Evolutionary conservation across 2,888 invertebrate genomes (phyloP).

Genomic region (Scaptomyza cyrtandrae): DNA sequence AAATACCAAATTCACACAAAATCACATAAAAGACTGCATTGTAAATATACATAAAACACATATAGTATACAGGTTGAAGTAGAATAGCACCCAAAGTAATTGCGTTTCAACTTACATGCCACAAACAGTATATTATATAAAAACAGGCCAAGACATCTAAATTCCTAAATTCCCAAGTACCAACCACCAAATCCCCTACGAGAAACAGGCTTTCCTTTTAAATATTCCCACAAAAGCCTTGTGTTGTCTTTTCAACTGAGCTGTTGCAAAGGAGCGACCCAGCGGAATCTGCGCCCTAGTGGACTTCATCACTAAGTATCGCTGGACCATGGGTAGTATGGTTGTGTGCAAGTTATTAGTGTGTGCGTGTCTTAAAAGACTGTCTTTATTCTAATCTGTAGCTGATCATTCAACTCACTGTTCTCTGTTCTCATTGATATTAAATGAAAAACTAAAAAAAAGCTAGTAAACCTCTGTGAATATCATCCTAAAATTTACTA

Average conservation of each 20-base stretch:
- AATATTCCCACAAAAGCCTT: slow-evolving; percentile 40
- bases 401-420: slow-evolving; percentile 49
- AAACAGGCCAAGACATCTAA: slow-evolving; percentile 47
- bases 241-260: slow-evolving; percentile 43
- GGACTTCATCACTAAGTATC: slow-evolving; percentile 61
- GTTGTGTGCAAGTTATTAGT: slow-evolving; percentile 70
- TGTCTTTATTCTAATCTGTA: slow-evolving; percentile 57
- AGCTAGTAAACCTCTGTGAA: slow-evolving; percentile 56
- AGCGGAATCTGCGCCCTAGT: slow-evolving; percentile 25
- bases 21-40: slow-evolving; percentile 58
- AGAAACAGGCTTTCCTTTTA: slow-evolving; percentile 29
- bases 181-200: slow-evolving; percentile 36
- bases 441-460: slow-evolving; percentile 42
- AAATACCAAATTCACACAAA: slow-evolving; percentile 38
- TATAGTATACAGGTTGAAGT: slow-evolving; percentile 24
- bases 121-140: slow-evolving; percentile 22
- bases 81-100: slow-evolving; percentile 58
- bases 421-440: slow-evolving; percentile 50
- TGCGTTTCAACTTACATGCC: slow-evolving; percentile 41
- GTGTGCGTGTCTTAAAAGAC: slow-evolving; percentile 59
- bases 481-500: slow-evolving; percentile 19
- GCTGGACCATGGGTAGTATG: slow-evolving; percentile 78
- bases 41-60: slow-evolving; percentile 71
- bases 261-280: slow-evolving; percentile 29
- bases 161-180: slow-evolving; percentile 48